Percentiles rank a stretch among this genome's conserved stretches.
phyloP scores from a whole-genome alignment of 2,113 vertebrate species.

The Columba janthina region DNA sequence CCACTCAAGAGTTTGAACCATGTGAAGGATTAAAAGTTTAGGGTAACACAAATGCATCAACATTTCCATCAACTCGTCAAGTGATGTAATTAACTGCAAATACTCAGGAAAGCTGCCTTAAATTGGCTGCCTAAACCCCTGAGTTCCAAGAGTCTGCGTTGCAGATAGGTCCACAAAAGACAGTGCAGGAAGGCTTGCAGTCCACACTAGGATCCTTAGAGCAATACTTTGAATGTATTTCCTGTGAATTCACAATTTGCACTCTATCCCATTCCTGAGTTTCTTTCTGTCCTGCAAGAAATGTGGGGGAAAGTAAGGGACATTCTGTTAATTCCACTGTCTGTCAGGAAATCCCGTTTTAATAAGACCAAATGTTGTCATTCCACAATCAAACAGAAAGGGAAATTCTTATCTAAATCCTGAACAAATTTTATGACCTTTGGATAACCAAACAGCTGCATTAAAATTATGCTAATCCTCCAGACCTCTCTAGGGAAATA shows the following conservation, averaged over 20 bases:
- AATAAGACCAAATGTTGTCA: background rate
- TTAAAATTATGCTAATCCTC: background rate
- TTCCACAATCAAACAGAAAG: background rate
- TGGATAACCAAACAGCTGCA: background rate
- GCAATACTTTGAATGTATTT: background rate
- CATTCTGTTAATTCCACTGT: background rate
- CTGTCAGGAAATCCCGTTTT: background rate
- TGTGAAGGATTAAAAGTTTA: background rate
- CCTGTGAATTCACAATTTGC: accelerated
- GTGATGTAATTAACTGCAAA: background rate
- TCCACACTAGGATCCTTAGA: background rate
- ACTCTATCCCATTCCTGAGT: background rate
- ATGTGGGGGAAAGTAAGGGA: background rate
- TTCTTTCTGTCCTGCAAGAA: background rate
- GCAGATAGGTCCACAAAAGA: background rate
- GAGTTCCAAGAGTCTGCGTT: background rate
- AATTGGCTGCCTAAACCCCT: background rate
- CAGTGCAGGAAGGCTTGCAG: background rate
- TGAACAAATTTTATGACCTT: background rate
- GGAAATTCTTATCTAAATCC: background rate
- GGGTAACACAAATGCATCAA: background rate
- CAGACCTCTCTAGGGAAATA: background rate
- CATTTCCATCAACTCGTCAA: background rate
- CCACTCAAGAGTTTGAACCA: background rate
- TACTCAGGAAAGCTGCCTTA: background rate